Evolutionary conservation across 1,140 invertebrate genomes (phyloP), one percentile per base, ranked within the genome.

Genomic region (Lordiphosa collinella): DNA sequence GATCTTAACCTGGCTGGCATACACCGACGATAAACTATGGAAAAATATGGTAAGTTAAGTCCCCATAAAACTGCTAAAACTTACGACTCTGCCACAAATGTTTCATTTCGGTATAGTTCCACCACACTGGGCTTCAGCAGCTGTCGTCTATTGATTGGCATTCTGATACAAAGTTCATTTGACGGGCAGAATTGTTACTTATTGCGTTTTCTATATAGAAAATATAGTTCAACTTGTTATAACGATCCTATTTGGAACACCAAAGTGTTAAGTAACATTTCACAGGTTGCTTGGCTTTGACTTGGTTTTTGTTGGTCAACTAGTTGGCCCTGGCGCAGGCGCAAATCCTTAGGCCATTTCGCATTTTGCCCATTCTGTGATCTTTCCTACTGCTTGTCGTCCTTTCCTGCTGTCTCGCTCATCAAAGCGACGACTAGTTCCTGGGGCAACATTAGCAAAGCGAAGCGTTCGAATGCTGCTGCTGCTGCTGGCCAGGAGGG

Each of bases 361-460:
- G 48, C 51, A 29, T 41, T 4, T 31, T 70, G 43, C 59, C 53
- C 61, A 74, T 79, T 53, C 55, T 69, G 41, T 62, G 66, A 80
- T 80, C 75, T 70, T 54, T 51, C 46, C 44, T 25, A 10, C 51
- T 14, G 25, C 41, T 29, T 38, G 47, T 60, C 44, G 38, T 52
- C 29, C 46, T 35, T 32, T 68, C 58, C 47, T 52, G 22, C 51
- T 54, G 49, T 46, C 57, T 60, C 66, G 72, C 71, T 84, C 76
- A 82, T 84, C 76, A 82, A 84, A 82, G 76, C 78, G 71, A 75
- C 64, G 71, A 75, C 64, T 84, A 82, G 69, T 61, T 55, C 76
- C 78, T 71, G 66, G 36, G 78, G 76, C 76, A 68, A 76, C 71
- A 82, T 82, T 82, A 82, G 73, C 63, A 82, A 80, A 82, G 71